Evolutionary conservation across 2,113 vertebrate genomes (phyloP), one percentile per base, ranked within the genome.

Genomic region (Pachypanchax playfairii): DNA sequence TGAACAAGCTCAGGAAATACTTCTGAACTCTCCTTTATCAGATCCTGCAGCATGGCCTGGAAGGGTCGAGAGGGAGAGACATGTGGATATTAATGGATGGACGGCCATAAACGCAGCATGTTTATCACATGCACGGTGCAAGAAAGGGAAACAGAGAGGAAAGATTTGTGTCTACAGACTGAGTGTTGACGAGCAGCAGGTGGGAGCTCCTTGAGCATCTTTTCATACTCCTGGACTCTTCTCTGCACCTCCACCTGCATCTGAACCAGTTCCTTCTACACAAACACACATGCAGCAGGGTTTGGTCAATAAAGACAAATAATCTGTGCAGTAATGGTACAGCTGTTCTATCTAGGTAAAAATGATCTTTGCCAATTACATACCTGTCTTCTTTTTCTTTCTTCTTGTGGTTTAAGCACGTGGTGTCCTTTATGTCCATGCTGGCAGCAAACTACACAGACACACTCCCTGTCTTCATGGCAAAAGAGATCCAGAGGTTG

Each of bases 401-500:
- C 89, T 3, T 81, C 74, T 48, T 84, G 60, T 0, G 77, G 80
- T 42, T 38, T 80, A 20, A 88, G 39, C 17, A 90, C 85, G 31
- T 5, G 58, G 38, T 93, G 92, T 2, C 88, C 90, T 13, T 70
- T 70, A 70, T 92, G 92, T 74, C 46, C 84, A 25, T 79, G 29
- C 35, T 85, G 74, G 55, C 80, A 69, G 20, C 92, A 92, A 35
- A 83, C 58, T 6, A 79, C 83, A 66, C 92, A 93, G 2, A 93
- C 80, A 31, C 70, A 73, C 46, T 85, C 80, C 59, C 66, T 79
- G 64, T 92, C 89, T 1, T 88, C 79, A 2, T 49, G 75, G 72
- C 91, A 93, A 43, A 89, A 93, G 18, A 91, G 65, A 7, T 91
- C 85, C 54, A 92, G 60, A 6, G 86, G 79, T 25, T 36, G 77